Conservation (phyloP, 2,113 vertebrate species). For the Meriones unguiculatus region DNA sequence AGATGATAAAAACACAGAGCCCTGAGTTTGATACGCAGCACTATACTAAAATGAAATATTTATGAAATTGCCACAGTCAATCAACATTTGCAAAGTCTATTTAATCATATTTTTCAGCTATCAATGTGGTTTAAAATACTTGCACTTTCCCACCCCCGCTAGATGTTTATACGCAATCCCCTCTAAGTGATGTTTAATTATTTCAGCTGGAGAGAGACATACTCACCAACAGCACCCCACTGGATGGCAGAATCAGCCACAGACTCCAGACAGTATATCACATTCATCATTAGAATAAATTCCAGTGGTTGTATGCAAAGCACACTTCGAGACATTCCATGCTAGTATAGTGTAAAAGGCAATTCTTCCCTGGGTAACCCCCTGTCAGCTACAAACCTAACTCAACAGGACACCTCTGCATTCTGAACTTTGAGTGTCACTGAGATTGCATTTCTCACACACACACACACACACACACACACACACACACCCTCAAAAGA, state of each 20-base stretch:
- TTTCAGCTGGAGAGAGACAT: constrained; percentile 29
- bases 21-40: not conserved
- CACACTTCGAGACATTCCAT: not conserved
- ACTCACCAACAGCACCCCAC: constrained; percentile 58
- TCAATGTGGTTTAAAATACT: not conserved
- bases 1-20: not conserved
- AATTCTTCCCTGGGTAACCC: not conserved
- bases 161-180: not conserved
- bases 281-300: constrained; percentile 28
- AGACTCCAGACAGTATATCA: constrained; percentile 43
- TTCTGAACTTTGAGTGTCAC: constrained; percentile 40
- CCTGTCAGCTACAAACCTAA: not conserved
- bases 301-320: not conserved
- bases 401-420: not conserved
- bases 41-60: constrained; percentile 14
- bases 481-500: not conserved
- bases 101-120: not conserved
- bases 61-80: constrained; percentile 7
- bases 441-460: constrained; percentile 1
- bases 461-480: not conserved
- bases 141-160: not conserved
- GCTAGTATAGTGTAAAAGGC: not conserved
- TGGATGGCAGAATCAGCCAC: constrained; percentile 24
- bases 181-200: constrained; percentile 41
- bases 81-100: constrained; percentile 30